Evolutionary conservation across 2,797 vertebrate genomes (phyloP).

Genomic region (Gambelia wislizenii): DNA sequence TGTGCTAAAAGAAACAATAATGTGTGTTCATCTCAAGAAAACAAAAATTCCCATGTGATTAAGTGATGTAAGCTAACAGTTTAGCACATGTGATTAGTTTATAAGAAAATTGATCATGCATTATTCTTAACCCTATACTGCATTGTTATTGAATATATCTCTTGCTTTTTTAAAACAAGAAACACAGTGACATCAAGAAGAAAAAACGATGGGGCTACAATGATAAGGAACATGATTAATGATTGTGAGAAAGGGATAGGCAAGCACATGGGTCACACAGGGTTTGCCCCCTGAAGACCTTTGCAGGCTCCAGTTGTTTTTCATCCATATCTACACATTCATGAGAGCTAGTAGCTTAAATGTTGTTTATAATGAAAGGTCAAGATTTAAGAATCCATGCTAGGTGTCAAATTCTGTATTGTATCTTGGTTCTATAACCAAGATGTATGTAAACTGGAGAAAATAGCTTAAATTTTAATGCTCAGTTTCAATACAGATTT

Average conservation of each 20-base stretch:
- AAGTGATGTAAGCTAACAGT: not conserved
- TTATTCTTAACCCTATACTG: not conserved
- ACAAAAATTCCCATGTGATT: not conserved
- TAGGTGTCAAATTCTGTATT: not conserved
- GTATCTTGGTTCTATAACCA: not conserved
- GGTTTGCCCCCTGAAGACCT: not conserved
- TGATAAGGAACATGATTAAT: not conserved
- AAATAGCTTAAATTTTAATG: not conserved
- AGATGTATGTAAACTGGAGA: not conserved
- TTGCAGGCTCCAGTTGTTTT: not conserved
- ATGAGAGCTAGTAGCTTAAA: not conserved
- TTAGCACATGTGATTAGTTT: not conserved
- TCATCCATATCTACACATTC: not conserved
- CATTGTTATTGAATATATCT: not conserved
- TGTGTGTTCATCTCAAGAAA: not conserved
- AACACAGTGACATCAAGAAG: not conserved
- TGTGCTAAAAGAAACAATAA: not conserved
- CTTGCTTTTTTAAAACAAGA: not conserved
- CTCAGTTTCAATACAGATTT: not conserved
- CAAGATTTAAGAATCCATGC: not conserved
- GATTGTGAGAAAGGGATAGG: not conserved
- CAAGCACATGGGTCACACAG: not conserved
- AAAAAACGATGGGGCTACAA: not conserved
- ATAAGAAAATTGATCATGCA: not conserved
- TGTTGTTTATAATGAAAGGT: not conserved